Evolutionary conservation across 2,888 invertebrate genomes (phyloP).

Genomic region (Drosophila rubida): DNA sequence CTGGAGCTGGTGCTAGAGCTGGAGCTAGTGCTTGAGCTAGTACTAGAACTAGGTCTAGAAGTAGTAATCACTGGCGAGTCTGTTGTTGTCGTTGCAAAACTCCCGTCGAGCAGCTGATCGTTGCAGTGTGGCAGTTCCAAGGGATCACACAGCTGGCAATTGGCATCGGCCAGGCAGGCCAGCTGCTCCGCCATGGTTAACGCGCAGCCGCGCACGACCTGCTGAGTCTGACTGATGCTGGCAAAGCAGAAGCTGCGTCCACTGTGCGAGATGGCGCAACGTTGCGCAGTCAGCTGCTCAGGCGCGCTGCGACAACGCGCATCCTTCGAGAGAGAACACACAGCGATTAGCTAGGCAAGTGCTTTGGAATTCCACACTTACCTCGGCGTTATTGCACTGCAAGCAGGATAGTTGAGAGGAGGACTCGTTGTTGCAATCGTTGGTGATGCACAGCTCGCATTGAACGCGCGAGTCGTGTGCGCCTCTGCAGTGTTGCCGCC

Average conservation of each 20-base stretch:
- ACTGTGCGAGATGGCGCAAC: conserved; percentile 47
- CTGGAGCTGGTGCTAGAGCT: background rate
- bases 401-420: conserved; percentile 56
- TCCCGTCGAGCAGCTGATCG: conserved; percentile 28
- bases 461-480: conserved; percentile 4
- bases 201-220: conserved; percentile 47
- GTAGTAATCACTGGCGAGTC: conserved; percentile 6
- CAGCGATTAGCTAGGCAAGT: background rate
- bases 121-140: conserved; percentile 42
- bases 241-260: conserved; percentile 62
- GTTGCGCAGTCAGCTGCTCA: conserved; percentile 22
- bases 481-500: conserved; percentile 36
- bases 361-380: conserved; percentile 26
- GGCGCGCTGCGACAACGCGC: conserved; percentile 37
- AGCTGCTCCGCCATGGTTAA: conserved; percentile 47
- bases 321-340: conserved; percentile 16
- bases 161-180: conserved; percentile 39
- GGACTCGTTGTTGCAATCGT: conserved; percentile 67
- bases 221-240: conserved; percentile 23
- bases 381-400: conserved; percentile 67
- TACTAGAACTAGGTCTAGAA: conserved; percentile 15
- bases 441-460: conserved; percentile 53
- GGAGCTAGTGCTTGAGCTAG: conserved; percentile 1
- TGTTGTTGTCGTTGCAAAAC: conserved; percentile 27
- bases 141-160: conserved; percentile 64